These are phyloP conservation scores for Geotrypetes seraphini DNA, from an alignment of 2,797 vertebrate species.

Conservation along the genomic window DNA sequence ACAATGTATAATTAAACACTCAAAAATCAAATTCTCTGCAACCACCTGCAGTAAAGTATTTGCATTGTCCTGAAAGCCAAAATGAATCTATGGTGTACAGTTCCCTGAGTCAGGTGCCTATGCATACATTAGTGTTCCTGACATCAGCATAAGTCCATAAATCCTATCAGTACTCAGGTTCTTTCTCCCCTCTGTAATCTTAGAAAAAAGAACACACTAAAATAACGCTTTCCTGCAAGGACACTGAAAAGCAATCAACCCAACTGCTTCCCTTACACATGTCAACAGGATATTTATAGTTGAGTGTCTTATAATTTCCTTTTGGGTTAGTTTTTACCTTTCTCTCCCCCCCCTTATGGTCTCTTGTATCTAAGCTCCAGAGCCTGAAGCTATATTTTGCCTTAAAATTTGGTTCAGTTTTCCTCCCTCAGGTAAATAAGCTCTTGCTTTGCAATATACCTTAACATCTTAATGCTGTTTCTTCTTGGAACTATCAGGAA, in stretches of 20 bases:
- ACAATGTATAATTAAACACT: not conserved
- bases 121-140: too few relatives aligned
- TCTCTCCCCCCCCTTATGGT: constrained; percentile 1
- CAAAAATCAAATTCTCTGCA: rapidly evolving
- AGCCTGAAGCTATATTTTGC: too few relatives aligned
- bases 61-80: not conserved
- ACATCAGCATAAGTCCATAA: not conserved
- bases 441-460: too few relatives aligned
- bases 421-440: too few relatives aligned
- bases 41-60: not conserved
- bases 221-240: constrained; percentile 1
- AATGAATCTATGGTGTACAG: not conserved
- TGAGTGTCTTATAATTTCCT: constrained; percentile 3
- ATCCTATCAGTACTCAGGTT: rapidly evolving
- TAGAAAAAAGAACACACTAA: not conserved
- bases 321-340: constrained; percentile 13
- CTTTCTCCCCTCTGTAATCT: not conserved
- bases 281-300: constrained; percentile 29
- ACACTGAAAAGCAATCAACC: constrained; percentile 7
- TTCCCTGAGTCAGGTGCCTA: rapidly evolving
- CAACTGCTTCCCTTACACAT: constrained; percentile 3
- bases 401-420: too few relatives aligned
- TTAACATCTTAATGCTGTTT: too few relatives aligned
- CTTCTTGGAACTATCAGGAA: too few relatives aligned
- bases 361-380: constrained; percentile 9